Conservation (phyloP, 2,888 invertebrate species). For the Chrysolina haemoptera region DNA sequence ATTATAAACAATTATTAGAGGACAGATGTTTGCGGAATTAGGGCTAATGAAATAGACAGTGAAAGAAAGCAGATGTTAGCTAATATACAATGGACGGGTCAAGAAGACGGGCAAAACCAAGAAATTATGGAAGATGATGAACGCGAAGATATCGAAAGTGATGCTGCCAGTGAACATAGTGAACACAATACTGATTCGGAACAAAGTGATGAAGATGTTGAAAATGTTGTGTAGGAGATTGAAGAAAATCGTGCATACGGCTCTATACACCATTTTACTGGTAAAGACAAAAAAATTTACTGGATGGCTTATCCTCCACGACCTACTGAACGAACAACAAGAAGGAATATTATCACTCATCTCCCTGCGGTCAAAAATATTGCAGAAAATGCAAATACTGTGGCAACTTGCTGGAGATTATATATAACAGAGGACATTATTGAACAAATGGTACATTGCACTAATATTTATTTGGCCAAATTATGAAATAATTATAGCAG, state of each 20-base stretch:
- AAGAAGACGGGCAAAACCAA: neutral
- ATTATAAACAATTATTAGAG: neutral
- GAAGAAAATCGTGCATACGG: neutral
- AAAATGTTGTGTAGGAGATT: neutral
- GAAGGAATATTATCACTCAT: neutral
- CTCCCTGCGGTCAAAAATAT: neutral
- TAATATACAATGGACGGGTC: neutral
- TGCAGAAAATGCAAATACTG: neutral
- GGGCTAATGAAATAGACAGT: neutral
- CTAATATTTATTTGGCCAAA: no score
- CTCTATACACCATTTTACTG: neutral
- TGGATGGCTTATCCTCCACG: neutral
- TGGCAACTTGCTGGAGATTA: neutral
- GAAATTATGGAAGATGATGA: slow-evolving; percentile 1
- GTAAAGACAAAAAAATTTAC: neutral
- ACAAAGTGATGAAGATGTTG: neutral
- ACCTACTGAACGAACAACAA: neutral
- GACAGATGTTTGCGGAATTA: neutral
- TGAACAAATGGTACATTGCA: neutral
- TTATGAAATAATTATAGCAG: neutral
- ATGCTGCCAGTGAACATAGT: slow-evolving; percentile 16
- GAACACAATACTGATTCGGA: neutral
- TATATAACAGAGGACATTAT: neutral
- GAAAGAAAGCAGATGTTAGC: neutral
- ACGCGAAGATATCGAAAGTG: neutral